phyloP scores from a whole-genome alignment of 1,140 invertebrate species.

The Mesaphorura yosii region DNA sequence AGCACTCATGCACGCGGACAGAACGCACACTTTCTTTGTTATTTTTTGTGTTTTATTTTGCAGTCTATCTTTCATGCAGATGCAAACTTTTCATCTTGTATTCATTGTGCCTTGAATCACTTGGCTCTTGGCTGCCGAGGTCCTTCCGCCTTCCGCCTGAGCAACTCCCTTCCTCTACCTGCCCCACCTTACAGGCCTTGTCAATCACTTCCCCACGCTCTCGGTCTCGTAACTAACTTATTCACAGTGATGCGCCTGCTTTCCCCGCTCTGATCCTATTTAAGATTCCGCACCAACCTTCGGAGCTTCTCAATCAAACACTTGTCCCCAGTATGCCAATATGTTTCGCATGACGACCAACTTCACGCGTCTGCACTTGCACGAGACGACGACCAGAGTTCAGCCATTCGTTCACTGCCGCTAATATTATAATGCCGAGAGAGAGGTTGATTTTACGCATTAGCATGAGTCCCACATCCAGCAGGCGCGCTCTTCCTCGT shows the following conservation, averaged over 20 bases:
- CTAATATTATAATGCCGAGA: too few species aligned
- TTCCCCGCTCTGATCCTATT: slow-evolving; percentile 5
- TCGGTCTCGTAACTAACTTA: not conserved
- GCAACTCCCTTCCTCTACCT: too few species aligned
- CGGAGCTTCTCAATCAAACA: slow-evolving; percentile 24
- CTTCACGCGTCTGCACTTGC: too few species aligned
- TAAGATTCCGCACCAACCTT: slow-evolving; percentile 21
- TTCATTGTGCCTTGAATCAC: not conserved
- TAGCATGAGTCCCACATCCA: slow-evolving; percentile 29
- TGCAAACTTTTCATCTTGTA: not conserved
- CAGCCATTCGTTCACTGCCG: too few species aligned
- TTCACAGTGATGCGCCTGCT: not conserved
- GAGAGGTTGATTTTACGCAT: slow-evolving; percentile 30
- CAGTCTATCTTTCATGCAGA: too few species aligned
- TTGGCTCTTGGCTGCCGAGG: not conserved
- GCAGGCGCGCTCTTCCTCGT: too few species aligned
- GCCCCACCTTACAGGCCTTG: too few species aligned
- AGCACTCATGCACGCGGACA: slow-evolving; percentile 29
- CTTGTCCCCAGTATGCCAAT: slow-evolving; percentile 25
- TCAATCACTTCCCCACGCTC: slow-evolving; percentile 5
- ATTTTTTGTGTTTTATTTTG: too few species aligned
- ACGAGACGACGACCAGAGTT: too few species aligned
- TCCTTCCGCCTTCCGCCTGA: slow-evolving; percentile 7
- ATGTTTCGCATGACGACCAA: slow-evolving; percentile 5
- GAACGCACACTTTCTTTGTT: too few species aligned